Evolutionary conservation across 2,113 vertebrate genomes (phyloP).

Genomic region (Eulemur rufifrons): DNA sequence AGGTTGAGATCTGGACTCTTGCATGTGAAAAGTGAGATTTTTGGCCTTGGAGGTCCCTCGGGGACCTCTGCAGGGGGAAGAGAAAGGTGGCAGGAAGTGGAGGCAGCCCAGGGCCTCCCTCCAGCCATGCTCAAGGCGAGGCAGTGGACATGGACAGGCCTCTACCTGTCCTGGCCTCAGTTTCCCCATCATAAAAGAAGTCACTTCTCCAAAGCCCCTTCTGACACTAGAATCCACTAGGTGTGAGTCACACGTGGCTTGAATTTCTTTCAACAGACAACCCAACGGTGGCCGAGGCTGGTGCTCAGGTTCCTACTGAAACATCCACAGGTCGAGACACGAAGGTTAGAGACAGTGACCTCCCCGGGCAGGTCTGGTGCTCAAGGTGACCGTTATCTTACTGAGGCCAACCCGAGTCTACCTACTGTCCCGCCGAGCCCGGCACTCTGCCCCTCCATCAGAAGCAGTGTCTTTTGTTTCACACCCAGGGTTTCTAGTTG

Average conservation of each 20-base stretch:
- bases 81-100: accelerated
- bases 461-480: background rate
- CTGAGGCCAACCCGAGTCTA: background rate
- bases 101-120: background rate
- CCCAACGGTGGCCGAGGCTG: background rate
- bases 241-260: accelerated
- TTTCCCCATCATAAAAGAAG: background rate
- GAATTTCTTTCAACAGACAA: background rate
- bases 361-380: accelerated
- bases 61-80: too few relatives aligned
- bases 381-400: accelerated
- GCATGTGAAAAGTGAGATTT: too few relatives aligned
- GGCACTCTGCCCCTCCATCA: too few relatives aligned
- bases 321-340: accelerated
- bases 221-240: too few relatives aligned
- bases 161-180: background rate
- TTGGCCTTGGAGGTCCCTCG: background rate
- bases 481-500: background rate
- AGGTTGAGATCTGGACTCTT: too few relatives aligned
- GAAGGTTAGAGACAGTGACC: accelerated
- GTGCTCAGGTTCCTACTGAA: accelerated
- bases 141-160: accelerated
- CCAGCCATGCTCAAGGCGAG: background rate
- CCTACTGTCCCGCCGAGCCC: accelerated
- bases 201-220: background rate